A percentile compares a stretch with the other conserved stretches of the same genome.
Conservation (phyloP, 2,797 vertebrate species). For the Channa striata region DNA sequence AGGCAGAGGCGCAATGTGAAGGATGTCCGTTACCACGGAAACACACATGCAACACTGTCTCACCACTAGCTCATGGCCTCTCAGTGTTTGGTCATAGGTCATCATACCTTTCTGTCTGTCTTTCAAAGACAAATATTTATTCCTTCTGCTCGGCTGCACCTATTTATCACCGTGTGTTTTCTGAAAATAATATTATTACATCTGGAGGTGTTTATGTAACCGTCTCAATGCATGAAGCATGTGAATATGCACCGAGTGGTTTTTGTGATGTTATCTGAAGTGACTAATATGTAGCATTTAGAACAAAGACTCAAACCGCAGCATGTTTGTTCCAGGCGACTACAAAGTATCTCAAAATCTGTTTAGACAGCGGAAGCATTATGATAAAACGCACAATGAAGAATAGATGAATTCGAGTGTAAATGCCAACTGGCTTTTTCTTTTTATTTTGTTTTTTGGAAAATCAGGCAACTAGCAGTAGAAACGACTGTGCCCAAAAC, state of each 20-base stretch:
- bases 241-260: conserved; percentile 1
- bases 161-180: conserved; percentile 43
- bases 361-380: conserved; percentile 2
- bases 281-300: conserved; percentile 14
- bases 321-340: conserved; percentile 1
- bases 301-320: conserved; percentile 20
- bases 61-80: conserved; percentile 18
- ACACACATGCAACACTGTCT: conserved; percentile 13
- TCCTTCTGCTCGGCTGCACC: conserved; percentile 8
- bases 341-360: background rate
- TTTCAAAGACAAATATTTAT: conserved; percentile 50
- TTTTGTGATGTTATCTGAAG: conserved; percentile 24
- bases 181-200: conserved; percentile 38
- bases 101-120: conserved; percentile 27
- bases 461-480: background rate
- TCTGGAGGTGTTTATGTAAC: conserved; percentile 29
- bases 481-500: background rate
- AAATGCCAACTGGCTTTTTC: background rate
- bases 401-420: background rate
- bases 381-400: background rate
- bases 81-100: conserved; percentile 12
- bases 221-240: conserved; percentile 1
- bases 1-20: background rate
- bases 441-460: background rate
- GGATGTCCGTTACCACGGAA: conserved; percentile 6